Percentiles rank a stretch among this genome's conserved stretches.
Conservation (phyloP, 2,888 invertebrate genomes). For the Phengaris alcon region DNA sequence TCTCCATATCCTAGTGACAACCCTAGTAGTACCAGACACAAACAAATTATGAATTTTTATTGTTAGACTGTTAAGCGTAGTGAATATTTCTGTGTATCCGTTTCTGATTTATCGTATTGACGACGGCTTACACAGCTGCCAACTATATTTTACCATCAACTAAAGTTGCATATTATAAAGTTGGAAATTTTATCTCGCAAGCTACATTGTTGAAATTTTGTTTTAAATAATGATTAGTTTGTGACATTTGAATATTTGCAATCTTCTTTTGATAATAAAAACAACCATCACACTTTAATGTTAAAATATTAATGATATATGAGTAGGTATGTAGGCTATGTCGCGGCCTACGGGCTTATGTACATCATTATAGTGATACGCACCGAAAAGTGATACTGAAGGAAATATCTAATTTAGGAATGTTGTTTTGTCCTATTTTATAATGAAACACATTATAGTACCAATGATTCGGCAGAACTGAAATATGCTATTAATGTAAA, state of each 20-base stretch:
- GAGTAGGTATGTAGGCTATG: not conserved
- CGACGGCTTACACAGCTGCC: not conserved
- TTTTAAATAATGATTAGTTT: too few relatives aligned
- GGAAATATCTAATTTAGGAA: conserved; percentile 14
- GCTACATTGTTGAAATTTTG: not conserved
- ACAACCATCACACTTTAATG: too few relatives aligned
- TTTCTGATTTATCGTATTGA: conserved; percentile 12
- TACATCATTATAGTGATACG: not conserved
- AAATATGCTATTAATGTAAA: too few relatives aligned
- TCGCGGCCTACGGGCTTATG: not conserved
- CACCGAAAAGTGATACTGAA: conserved; percentile 11
- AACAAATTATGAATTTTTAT: conserved; percentile 49
- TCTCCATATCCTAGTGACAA: too few relatives aligned
- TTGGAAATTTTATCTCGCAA: not conserved
- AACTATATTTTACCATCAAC: not conserved
- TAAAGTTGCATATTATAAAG: not conserved
- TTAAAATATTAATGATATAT: too few relatives aligned
- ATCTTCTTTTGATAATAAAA: too few relatives aligned
- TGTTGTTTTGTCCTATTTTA: not conserved
- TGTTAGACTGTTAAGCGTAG: conserved; percentile 40
- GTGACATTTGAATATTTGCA: too few relatives aligned
- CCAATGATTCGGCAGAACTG: too few relatives aligned
- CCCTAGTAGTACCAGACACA: conserved; percentile 28
- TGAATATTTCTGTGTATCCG: conserved; percentile 23
- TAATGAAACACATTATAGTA: too few relatives aligned